Conservation (phyloP, 2,888 invertebrate genomes). For the Mimumesa dahlbomi region DNA sequence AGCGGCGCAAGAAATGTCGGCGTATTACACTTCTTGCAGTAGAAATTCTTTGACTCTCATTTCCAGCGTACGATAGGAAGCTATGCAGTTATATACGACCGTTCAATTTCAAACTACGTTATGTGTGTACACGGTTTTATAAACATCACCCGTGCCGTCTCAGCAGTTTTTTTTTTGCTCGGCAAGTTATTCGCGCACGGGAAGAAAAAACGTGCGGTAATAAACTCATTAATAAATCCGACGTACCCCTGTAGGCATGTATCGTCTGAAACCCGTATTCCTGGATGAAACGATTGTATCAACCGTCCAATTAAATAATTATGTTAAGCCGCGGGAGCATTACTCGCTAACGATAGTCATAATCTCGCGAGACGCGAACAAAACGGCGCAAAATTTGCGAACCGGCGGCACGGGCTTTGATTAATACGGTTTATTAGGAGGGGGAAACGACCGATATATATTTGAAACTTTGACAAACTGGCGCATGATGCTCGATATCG, state of each 20-base stretch:
- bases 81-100: neutral
- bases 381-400: constrained; percentile 5
- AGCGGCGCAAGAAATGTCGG: no score
- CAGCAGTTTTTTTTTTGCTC: neutral
- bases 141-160: neutral
- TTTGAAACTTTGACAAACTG: neutral
- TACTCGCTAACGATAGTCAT: neutral
- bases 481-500: neutral
- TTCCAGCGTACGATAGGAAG: neutral
- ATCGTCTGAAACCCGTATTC: neutral
- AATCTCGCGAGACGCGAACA: constrained; percentile 3
- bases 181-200: no score
- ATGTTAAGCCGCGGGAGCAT: constrained; percentile 10
- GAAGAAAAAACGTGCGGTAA: neutral
- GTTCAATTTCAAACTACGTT: neutral
- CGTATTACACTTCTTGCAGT: neutral
- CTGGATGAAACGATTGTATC: constrained; percentile 12
- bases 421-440: neutral
- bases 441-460: neutral
- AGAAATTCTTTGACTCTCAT: neutral
- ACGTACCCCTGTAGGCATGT: neutral
- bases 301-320: constrained; percentile 19
- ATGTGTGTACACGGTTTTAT: neutral
- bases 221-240: constrained; percentile 10
- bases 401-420: neutral